Base-by-base conservation (phyloP, 2,113 vertebrate genomes). In the Nematolebias whitei region DNA sequence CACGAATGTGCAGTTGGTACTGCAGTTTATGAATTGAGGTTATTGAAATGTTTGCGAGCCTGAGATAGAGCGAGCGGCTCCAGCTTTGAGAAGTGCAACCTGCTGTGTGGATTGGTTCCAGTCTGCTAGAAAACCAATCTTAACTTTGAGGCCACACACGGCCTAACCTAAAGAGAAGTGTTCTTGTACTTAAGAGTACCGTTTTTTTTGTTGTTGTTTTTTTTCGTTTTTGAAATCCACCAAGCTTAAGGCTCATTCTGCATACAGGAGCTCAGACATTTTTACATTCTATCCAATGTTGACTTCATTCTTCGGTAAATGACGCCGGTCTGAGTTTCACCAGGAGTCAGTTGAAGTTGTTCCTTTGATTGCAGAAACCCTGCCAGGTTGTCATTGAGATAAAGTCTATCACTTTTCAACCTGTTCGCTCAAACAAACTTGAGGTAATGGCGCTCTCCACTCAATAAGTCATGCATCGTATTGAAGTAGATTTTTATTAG, bases 81-180 rank as follows among this genome's bases (percentile, higher is more conserved):
- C 74, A 2, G 75, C 83, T 85, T 74, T 71, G 50, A 69, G 80
- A 68, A 71, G 59, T 47, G 55, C 57, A 61, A 75, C 64, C 77
- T 76, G 57, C 64, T 50, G 40, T 68, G 57, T 76, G 53, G 63
- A 80, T 89, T 87, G 72, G 83, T 83, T 87, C 81, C 79, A 81
- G 79, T 87, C 83, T 83, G 74, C 76, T 79, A 51, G 77, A 75
- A 76, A 85, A 74, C 68, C 87, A 84, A 85, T 81, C 75, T 73
- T 60, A 84, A 67, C 74, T 84, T 79, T 71, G 38, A 56, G 53
- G 63, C 64, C 53, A 53, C 68, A 32, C 51, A 77, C 78, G 74
- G 68, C 68, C 72, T 55, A 68, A 78, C 78, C 50, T 62, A 79
- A 83, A 74, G 35, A 52, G 47, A 74, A 68, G 44, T 50, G 13